phyloP scores from a whole-genome alignment of 2,797 vertebrate species.

The Fistularia commersonii region DNA sequence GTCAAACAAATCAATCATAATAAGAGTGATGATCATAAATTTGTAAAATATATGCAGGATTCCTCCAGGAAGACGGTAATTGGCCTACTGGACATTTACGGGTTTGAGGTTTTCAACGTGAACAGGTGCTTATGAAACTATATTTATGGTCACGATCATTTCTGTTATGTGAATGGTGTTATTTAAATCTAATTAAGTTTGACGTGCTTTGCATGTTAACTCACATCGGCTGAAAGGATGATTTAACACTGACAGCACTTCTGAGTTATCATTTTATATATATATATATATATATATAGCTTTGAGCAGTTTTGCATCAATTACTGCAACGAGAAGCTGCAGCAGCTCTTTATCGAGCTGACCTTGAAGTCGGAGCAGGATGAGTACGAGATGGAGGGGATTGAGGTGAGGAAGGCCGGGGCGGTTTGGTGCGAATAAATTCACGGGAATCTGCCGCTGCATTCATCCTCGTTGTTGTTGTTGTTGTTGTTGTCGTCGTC shows the following conservation, averaged over 20 bases:
- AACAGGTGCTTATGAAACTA: too few species aligned
- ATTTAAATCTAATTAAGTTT: too few species aligned
- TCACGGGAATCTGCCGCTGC: too few species aligned
- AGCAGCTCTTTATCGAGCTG: slow-evolving; percentile 92
- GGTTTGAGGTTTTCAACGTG: slow-evolving; percentile 91
- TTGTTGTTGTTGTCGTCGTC: background rate
- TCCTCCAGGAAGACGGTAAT: slow-evolving; percentile 87
- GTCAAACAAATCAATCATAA: too few species aligned
- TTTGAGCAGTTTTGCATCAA: slow-evolving; percentile 99
- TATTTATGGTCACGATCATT: too few species aligned
- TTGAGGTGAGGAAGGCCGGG: slow-evolving; percentile 81
- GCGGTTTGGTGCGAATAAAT: too few species aligned
- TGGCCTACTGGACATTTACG: slow-evolving; percentile 93
- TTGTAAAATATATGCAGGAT: slow-evolving; percentile 73
- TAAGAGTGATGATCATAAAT: background rate
- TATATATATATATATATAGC: slow-evolving; percentile 58
- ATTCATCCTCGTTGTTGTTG: background rate
- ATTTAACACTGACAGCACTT: too few species aligned
- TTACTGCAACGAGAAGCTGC: slow-evolving; percentile 97
- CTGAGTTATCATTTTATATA: too few species aligned
- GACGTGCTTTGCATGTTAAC: too few species aligned
- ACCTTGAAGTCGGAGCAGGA: slow-evolving; percentile 94
- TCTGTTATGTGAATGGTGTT: too few species aligned
- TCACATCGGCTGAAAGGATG: too few species aligned
- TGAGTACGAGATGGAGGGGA: slow-evolving; percentile 89